A percentile compares a stretch with the other conserved stretches of the same genome.
These are phyloP conservation scores for Eupithecia vulgata DNA, from an alignment of 2,888 invertebrate genomes.

Conservation along the genomic window DNA sequence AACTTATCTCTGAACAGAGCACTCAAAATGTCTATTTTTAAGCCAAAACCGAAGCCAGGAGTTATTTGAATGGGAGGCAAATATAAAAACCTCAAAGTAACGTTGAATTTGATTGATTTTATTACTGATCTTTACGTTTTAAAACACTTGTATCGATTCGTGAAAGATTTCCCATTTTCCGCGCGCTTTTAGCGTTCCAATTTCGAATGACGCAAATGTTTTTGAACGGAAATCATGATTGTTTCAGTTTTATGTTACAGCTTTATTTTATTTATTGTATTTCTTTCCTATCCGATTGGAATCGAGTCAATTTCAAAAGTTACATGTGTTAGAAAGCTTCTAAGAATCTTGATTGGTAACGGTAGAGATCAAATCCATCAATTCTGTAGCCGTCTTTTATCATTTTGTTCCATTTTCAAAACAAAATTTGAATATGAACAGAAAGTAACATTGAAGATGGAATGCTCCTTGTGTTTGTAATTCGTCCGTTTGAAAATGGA, in stretches of 20 bases:
- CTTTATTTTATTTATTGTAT: constrained; percentile 16
- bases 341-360: constrained; percentile 18
- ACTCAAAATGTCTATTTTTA: constrained; percentile 82
- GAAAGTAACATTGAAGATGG: constrained; percentile 63
- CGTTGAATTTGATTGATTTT: constrained; percentile 80
- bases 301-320: constrained; percentile 9
- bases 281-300: constrained; percentile 10
- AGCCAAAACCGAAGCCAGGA: constrained; percentile 63
- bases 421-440: constrained; percentile 77
- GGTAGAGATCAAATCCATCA: constrained; percentile 25
- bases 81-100: constrained; percentile 73
- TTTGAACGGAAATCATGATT: constrained; percentile 31
- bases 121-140: constrained; percentile 71
- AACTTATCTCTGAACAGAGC: constrained; percentile 73
- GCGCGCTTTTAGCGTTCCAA: constrained; percentile 33
- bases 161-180: constrained; percentile 58
- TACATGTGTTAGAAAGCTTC: constrained; percentile 8
- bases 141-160: constrained; percentile 61
- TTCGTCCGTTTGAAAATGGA: constrained; percentile 76
- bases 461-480: constrained; percentile 75
- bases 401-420: constrained; percentile 57
- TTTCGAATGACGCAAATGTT: constrained; percentile 43
- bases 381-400: constrained; percentile 15
- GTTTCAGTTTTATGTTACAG: constrained; percentile 12
- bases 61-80: constrained; percentile 54